These are phyloP conservation scores for Halocynthia aurantium DNA, from an alignment of 23 tunicate genomes.

Conservation along the genomic window DNA sequence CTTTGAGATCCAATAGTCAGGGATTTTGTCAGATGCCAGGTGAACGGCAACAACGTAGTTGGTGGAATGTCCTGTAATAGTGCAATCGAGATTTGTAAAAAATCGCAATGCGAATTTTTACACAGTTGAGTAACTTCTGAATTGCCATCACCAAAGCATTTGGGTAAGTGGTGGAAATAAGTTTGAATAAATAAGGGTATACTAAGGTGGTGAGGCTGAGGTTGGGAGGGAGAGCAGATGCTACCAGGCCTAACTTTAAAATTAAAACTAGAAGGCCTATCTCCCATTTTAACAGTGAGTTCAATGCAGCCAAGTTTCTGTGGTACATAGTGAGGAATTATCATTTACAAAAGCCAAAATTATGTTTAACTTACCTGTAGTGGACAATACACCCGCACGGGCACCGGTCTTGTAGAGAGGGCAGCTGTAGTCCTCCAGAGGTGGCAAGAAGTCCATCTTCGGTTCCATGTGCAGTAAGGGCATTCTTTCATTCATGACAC, in stretches of 20 bases:
- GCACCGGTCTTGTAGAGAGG: constrained; percentile 96
- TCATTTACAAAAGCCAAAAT: not conserved
- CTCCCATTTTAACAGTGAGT: not conserved
- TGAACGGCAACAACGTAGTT: constrained; percentile 91
- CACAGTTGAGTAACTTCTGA: not conserved
- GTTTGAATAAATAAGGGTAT: not conserved
- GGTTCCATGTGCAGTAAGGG: constrained; percentile 97
- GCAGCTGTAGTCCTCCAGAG: constrained; percentile 82
- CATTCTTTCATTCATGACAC: constrained; percentile 94
- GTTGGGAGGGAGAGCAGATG: not conserved
- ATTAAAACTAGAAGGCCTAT: too few species aligned
- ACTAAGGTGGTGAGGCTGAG: too few species aligned
- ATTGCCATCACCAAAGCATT: not conserved
- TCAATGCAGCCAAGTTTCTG: not conserved
- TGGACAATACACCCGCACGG: constrained; percentile 93
- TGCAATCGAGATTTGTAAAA: not conserved
- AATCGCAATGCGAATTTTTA: not conserved
- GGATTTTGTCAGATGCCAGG: constrained; percentile 79
- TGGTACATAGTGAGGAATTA: too few species aligned
- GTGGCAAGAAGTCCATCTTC: constrained; percentile 86
- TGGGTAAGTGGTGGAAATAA: not conserved
- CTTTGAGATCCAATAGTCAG: constrained; percentile 92
- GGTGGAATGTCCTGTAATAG: constrained; percentile 89
- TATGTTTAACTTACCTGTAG: constrained; percentile 57
- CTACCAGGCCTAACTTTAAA: not conserved